Conservation (phyloP, 2,113 vertebrate species). For the Cnemophilus loriae region DNA sequence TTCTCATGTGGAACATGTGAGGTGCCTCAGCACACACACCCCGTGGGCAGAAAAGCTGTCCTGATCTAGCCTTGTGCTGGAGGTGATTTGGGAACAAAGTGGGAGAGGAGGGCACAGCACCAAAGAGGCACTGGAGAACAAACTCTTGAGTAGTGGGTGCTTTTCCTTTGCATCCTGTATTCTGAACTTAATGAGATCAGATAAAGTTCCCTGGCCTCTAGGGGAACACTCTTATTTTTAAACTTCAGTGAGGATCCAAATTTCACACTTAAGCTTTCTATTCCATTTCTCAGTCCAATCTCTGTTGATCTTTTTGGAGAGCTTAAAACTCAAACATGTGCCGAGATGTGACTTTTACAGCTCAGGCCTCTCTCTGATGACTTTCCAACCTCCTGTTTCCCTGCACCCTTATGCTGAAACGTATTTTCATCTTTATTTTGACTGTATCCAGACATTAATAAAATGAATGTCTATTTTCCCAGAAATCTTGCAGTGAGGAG, state of each 20-base stretch:
- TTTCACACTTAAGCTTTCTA: conserved; percentile 10
- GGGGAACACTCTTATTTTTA: neutral
- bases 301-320: neutral
- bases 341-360: neutral
- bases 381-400: neutral
- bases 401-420: neutral
- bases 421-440: conserved; percentile 36
- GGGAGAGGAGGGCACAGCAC: neutral
- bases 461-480: conserved; percentile 21
- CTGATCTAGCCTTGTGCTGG: rapidly evolving
- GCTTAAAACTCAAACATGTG: neutral
- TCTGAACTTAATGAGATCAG: neutral
- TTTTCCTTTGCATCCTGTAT: neutral
- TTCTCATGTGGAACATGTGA: rapidly evolving
- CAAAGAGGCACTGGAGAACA: neutral
- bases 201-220: neutral
- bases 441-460: conserved; percentile 9
- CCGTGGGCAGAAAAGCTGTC: neutral
- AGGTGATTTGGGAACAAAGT: neutral
- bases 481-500: conserved; percentile 1
- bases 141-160: neutral
- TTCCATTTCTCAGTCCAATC: neutral
- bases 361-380: conserved; percentile 7
- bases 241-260: neutral
- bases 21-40: neutral